Percentiles rank a stretch among this genome's conserved stretches.
These are phyloP conservation scores for Anodontia alba DNA, from an alignment of 2,888 invertebrate genomes.

Conservation along the genomic window DNA sequence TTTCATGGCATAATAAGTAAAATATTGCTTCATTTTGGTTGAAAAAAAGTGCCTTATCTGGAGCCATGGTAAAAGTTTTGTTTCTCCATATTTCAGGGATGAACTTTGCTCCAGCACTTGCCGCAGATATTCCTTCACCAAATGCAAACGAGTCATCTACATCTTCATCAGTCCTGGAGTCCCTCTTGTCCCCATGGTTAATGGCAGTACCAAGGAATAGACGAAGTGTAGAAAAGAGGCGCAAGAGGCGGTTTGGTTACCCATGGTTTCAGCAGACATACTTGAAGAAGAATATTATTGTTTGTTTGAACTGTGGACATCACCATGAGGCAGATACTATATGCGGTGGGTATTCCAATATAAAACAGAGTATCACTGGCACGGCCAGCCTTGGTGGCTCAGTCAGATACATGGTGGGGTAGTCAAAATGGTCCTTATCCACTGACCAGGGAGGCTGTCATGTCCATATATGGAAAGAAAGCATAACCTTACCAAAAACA, in stretches of 20 bases:
- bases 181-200: conserved; percentile 84
- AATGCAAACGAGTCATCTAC: background rate
- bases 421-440: background rate
- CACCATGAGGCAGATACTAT: conserved; percentile 91
- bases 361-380: too few relatives aligned
- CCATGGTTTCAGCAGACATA: conserved; percentile 89
- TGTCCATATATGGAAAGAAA: too few relatives aligned
- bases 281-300: conserved; percentile 90
- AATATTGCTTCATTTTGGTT: too few relatives aligned
- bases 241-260: conserved; percentile 91
- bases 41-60: too few relatives aligned
- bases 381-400: too few relatives aligned
- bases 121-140: background rate
- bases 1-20: too few relatives aligned
- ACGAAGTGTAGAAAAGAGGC: conserved; percentile 90
- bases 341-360: conserved; percentile 91
- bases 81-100: background rate
- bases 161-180: background rate
- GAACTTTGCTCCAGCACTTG: background rate
- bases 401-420: too few relatives aligned
- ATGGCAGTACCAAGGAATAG: conserved; percentile 92
- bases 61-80: too few relatives aligned
- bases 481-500: too few relatives aligned
- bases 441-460: too few relatives aligned
- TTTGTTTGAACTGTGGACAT: conserved; percentile 93